Conservation (phyloP, 1,140 invertebrate genomes). For the Drosophila neocordata region DNA sequence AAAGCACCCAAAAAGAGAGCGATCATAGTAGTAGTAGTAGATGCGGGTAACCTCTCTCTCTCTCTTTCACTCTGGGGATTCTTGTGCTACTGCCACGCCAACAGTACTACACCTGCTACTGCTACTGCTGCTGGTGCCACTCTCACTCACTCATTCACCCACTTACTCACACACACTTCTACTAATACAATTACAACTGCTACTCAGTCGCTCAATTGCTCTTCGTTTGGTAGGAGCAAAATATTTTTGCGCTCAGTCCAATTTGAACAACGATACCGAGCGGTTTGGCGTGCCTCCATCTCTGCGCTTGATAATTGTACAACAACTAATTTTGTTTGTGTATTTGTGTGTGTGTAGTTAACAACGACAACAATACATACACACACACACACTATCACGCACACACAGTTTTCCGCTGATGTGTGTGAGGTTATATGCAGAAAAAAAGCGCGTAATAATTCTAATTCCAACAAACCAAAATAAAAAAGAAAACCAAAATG, state of each 20-base stretch:
- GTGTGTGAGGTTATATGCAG: background rate
- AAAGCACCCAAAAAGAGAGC: background rate
- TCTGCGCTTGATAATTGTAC: conserved; percentile 42
- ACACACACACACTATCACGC: conserved; percentile 36
- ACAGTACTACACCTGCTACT: conserved; percentile 42
- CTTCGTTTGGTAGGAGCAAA: conserved; percentile 16
- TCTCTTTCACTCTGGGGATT: conserved; percentile 12
- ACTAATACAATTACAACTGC: background rate
- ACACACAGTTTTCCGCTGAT: conserved; percentile 29
- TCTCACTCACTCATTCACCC: background rate
- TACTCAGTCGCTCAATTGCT: conserved; percentile 8
- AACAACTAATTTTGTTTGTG: background rate
- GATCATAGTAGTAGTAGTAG: background rate
- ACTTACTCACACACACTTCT: conserved; percentile 13
- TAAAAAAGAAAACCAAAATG: conserved; percentile 16
- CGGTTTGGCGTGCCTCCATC: conserved; percentile 66
- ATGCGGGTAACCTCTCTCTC: background rate
- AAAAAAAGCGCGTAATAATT: conserved; percentile 4
- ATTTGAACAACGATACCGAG: conserved; percentile 81
- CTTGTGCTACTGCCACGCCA: conserved; percentile 2
- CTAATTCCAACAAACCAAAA: conserved; percentile 15
- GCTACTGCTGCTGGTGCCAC: background rate
- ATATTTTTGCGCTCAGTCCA: conserved; percentile 64
- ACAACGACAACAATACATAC: conserved; percentile 15
- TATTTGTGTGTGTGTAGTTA: conserved; percentile 39